phyloP scores from a whole-genome alignment of 2,797 vertebrate species.

The Moxostoma hubbsi region DNA sequence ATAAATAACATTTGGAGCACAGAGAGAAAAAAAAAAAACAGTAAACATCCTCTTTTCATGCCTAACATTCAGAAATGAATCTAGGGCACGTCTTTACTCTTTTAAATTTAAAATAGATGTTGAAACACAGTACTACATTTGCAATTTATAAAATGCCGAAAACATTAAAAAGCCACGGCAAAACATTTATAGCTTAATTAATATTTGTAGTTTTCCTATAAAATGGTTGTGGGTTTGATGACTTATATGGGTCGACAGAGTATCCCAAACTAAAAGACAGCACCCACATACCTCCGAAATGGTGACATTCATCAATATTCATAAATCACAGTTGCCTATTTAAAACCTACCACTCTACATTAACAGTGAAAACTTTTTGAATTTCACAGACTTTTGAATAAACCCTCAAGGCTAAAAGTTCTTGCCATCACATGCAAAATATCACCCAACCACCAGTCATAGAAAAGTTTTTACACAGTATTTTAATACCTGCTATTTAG shows the following conservation, averaged over 20 bases:
- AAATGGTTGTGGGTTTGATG: background rate
- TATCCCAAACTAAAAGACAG: background rate
- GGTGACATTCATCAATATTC: background rate
- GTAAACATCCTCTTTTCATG: conserved; percentile 32
- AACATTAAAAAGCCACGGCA: background rate
- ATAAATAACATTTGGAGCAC: conserved; percentile 82
- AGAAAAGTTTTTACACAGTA: background rate
- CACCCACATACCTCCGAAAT: background rate
- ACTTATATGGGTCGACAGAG: conserved; percentile 15
- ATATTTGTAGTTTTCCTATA: background rate
- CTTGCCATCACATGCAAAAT: background rate
- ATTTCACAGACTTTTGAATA: background rate
- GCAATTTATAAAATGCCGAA: too few relatives aligned
- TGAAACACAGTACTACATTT: background rate
- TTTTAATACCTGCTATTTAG: conserved; percentile 5
- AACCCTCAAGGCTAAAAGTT: background rate
- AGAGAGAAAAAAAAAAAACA: conserved; percentile 69
- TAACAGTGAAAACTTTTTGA: background rate
- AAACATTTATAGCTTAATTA: background rate
- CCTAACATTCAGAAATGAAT: conserved; percentile 31
- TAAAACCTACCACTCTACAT: background rate
- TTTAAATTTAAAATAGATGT: background rate
- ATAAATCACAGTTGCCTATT: conserved; percentile 21
- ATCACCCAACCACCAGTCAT: background rate
- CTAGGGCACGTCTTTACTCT: conserved; percentile 2